Percentiles rank a stretch among this genome's conserved stretches.
These are phyloP conservation scores for Abramis brama DNA, from an alignment of 2,113 vertebrate genomes.

Conservation along the genomic window DNA sequence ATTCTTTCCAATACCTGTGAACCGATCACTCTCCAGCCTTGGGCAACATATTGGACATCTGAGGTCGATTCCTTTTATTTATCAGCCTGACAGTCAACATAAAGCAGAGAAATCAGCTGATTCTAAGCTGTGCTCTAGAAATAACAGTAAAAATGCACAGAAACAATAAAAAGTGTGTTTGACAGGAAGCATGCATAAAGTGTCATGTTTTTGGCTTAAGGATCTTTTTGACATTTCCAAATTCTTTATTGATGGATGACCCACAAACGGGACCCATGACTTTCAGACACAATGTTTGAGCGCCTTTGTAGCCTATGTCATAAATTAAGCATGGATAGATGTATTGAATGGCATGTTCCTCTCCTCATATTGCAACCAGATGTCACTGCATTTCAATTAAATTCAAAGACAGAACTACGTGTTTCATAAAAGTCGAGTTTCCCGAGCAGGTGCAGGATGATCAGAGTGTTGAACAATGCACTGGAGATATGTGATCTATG, in stretches of 20 bases:
- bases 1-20: neutral
- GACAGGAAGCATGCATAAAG: slow-evolving; percentile 70
- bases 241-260: slow-evolving; percentile 73
- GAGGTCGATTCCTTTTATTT: slow-evolving; percentile 33
- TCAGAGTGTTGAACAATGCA: slow-evolving; percentile 62
- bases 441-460: slow-evolving; percentile 62
- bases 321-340: slow-evolving; percentile 72
- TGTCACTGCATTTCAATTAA: slow-evolving; percentile 79
- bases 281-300: slow-evolving; percentile 70
- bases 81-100: slow-evolving; percentile 45
- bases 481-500: slow-evolving; percentile 30
- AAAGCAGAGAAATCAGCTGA: slow-evolving; percentile 51
- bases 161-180: slow-evolving; percentile 65
- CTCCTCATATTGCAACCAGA: slow-evolving; percentile 79
- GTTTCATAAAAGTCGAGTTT: slow-evolving; percentile 73
- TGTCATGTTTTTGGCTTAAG: slow-evolving; percentile 65
- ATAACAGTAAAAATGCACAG: slow-evolving; percentile 51
- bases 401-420: slow-evolving; percentile 74
- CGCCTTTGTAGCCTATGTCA: slow-evolving; percentile 63
- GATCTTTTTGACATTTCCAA: slow-evolving; percentile 58
- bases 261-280: slow-evolving; percentile 61
- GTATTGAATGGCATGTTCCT: slow-evolving; percentile 75
- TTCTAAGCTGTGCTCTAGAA: slow-evolving; percentile 32
- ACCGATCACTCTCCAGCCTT: neutral
- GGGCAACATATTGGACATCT: slow-evolving; percentile 32